Evolutionary conservation across 2,888 invertebrate genomes (phyloP), one percentile per base, ranked within the genome.

Genomic region (Drymonia ruficornis): DNA sequence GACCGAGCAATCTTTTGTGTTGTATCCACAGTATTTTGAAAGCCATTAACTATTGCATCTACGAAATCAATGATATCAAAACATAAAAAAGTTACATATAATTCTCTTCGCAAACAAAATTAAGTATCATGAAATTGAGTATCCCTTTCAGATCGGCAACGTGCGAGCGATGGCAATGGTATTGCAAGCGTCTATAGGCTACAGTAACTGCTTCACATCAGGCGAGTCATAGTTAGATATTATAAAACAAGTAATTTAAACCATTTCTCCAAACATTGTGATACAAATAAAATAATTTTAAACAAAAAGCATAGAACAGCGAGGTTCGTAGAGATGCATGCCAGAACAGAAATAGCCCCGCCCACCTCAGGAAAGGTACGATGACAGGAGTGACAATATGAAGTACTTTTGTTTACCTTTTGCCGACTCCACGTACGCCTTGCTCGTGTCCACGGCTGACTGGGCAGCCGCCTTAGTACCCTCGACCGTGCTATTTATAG

Each of bases 401-500:
- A 36, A 34, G 23, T 31, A 47, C 6, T 62, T n/a, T 65, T 70
- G 51, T 69, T 72, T 81, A 85, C 86, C 85, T 84, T 80, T 83
- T 18, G 81, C 56, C 15, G 65, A 61, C 18, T 68, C 70, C 23
- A 71, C 80, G 61, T 82, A 81, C 15, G 68, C 49, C 61, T 80
- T 81, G 36, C 80, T 67, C 19, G 79, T 75, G 54, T 86, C 83
- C 52, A 83, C 56, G 49, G 80, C 81, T 48, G 78, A 72, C 52
- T 73, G 61, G 23, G 44, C 50, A 47, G 44, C 56, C 19, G 72
- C 72, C 70, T 83, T 83, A 50, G 83, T 82, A 63, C 75, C 74
- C 46, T 84, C 83, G 49, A 80, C 79, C 49, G 82, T 78, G 53
- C 70, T 81, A 77, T 70, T 74, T 56, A 80, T 67, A 61, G 77